Conservation (phyloP, 2,113 vertebrate species). For the Neofelis nebulosa region DNA sequence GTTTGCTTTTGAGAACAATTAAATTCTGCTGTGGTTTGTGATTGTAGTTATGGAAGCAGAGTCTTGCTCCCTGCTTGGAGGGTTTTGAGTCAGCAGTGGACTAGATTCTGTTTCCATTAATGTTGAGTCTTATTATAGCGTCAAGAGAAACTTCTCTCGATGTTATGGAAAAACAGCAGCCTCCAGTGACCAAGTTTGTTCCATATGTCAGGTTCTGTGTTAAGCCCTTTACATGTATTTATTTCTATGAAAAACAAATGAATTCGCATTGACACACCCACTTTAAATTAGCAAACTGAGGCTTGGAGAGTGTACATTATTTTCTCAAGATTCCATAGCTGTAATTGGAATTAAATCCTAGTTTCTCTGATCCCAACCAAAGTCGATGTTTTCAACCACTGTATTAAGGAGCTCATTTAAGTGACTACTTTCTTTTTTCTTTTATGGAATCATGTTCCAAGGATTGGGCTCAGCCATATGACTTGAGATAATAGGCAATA, state of each 20-base stretch:
- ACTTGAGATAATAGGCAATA: background rate
- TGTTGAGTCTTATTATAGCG: background rate
- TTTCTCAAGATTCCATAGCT: background rate
- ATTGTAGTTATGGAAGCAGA: background rate
- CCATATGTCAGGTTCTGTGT: background rate
- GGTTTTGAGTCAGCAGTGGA: background rate
- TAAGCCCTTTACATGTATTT: background rate
- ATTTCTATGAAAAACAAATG: background rate
- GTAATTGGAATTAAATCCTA: background rate
- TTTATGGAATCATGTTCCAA: background rate
- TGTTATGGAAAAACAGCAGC: background rate
- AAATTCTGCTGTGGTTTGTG: background rate
- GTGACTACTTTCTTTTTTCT: background rate
- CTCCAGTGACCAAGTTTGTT: background rate
- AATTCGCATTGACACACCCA: background rate
- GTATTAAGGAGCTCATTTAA: background rate
- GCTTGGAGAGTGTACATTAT: fast-evolving
- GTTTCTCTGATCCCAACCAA: background rate
- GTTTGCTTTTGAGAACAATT: slow-evolving; percentile 47
- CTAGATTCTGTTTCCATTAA: background rate
- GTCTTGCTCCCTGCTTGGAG: background rate
- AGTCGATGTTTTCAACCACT: background rate
- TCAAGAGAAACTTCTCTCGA: background rate
- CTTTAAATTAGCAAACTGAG: background rate
- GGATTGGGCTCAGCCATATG: background rate